These are phyloP conservation scores for Dipodomys ordii DNA, from an alignment of 2,113 vertebrate genomes.

Conservation along the genomic window DNA sequence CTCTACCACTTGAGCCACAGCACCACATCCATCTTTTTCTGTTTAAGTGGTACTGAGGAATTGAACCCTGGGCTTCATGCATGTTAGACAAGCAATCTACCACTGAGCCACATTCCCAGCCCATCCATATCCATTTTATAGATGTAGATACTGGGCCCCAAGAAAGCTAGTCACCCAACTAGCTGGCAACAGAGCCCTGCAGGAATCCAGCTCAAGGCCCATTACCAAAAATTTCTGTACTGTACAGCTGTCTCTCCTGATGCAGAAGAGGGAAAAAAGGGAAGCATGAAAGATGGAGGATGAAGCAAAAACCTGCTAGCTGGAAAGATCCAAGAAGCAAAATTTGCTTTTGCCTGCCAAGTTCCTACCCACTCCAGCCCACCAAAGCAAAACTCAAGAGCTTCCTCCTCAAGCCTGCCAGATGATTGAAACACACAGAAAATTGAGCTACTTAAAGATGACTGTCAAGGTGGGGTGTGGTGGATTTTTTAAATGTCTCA, in stretches of 20 bases:
- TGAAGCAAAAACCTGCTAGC: background rate
- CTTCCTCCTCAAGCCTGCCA: background rate
- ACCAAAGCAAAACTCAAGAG: background rate
- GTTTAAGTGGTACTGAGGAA: too few species aligned
- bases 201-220: background rate
- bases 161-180: background rate
- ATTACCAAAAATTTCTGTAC: background rate
- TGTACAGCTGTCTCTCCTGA: background rate
- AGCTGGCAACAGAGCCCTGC: background rate
- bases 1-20: too few species aligned
- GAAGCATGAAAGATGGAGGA: background rate
- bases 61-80: too few species aligned
- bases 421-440: background rate
- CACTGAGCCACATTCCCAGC: too few species aligned
- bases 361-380: background rate
- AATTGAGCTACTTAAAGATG: conserved; percentile 46
- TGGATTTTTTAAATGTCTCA: background rate
- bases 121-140: background rate
- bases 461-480: background rate
- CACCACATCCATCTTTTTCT: too few species aligned
- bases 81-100: too few species aligned
- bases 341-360: background rate
- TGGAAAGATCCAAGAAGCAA: background rate
- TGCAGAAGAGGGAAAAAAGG: background rate
- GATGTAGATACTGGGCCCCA: background rate